Conservation (phyloP, 1,140 invertebrate species). For the Sesamia nonagrioides region DNA sequence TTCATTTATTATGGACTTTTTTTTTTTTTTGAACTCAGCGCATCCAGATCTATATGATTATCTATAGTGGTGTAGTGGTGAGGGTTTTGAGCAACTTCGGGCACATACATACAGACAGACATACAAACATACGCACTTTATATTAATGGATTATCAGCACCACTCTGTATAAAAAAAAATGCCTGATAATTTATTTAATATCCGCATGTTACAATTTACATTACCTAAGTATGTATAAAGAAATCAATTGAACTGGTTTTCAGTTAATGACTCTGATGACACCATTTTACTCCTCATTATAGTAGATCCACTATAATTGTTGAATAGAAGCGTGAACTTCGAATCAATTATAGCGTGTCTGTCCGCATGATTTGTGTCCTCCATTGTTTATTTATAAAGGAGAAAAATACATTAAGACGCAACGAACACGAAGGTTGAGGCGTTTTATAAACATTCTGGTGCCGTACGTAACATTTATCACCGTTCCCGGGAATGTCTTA, state of each 20-base stretch:
- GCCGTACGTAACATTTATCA: neutral
- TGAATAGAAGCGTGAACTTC: constrained; percentile 50
- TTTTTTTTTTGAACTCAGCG: no score
- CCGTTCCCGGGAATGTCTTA: no score
- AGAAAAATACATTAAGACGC: constrained; percentile 27
- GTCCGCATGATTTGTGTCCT: constrained; percentile 39
- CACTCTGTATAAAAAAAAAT: no score
- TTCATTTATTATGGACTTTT: no score
- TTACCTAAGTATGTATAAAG: neutral
- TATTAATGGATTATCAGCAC: no score
- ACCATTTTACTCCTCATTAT: constrained; percentile 42
- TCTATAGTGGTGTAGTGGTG: neutral
- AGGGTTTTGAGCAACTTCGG: no score
- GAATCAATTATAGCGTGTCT: constrained; percentile 35
- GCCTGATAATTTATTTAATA: neutral
- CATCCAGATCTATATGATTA: no score
- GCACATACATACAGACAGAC: no score
- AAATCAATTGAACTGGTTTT: constrained; percentile 21
- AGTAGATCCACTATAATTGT: constrained; percentile 20
- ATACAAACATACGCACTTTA: no score
- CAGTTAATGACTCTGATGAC: constrained; percentile 50
- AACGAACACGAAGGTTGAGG: neutral
- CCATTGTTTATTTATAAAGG: constrained; percentile 46
- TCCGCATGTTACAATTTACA: neutral
- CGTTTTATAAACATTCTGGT: neutral